phyloP scores from a whole-genome alignment of 2,797 vertebrate species.

The Anguilla marmorata region DNA sequence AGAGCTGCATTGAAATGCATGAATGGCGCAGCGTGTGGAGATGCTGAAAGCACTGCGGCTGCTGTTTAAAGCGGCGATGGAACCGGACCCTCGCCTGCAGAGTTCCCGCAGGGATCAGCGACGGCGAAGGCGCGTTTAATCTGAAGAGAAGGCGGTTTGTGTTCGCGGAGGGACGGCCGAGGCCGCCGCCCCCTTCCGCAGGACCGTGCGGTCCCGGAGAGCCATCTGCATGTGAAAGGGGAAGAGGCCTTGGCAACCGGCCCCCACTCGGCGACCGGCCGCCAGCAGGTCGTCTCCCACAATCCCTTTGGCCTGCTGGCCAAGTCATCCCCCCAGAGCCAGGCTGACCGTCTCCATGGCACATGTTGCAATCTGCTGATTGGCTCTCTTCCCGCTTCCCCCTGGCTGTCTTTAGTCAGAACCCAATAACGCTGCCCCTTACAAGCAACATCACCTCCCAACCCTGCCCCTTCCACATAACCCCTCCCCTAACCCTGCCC shows the following conservation, averaged over 20 bases:
- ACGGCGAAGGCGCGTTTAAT: background rate
- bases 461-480: background rate
- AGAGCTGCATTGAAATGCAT: background rate
- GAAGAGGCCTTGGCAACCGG: background rate
- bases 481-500: too few species aligned
- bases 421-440: background rate
- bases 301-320: background rate
- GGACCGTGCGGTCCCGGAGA: background rate
- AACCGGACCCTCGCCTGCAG: background rate
- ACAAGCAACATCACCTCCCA: too few species aligned
- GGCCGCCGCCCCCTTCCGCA: background rate
- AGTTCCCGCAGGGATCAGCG: background rate
- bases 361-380: background rate
- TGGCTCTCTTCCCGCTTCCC: background rate
- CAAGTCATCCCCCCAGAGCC: background rate
- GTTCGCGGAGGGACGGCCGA: background rate
- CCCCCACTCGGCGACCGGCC: background rate
- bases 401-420: background rate
- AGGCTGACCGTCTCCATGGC: background rate
- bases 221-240: conserved; percentile 22
- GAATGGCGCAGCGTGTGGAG: too few species aligned
- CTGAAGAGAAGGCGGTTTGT: background rate
- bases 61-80: background rate
- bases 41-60: background rate
- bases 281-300: background rate